Evolutionary conservation across 1,140 invertebrate genomes (phyloP).

Genomic region (Drosophila melanica): DNA sequence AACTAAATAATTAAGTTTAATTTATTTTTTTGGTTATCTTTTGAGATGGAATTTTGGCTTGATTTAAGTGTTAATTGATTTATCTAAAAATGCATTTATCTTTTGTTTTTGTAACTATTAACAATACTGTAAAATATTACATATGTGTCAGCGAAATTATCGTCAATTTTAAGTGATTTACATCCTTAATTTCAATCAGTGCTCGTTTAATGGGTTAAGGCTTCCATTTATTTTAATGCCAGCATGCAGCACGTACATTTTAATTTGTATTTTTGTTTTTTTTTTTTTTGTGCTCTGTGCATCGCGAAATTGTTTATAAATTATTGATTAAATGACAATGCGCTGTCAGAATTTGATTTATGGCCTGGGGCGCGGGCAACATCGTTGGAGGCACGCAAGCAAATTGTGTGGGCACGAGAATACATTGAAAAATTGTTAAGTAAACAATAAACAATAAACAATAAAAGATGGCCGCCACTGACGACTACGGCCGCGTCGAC

Average conservation of each 20-base stretch:
- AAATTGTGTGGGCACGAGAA: conserved; percentile 53
- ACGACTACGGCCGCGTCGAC: conserved; percentile 22
- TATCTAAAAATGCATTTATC: no score
- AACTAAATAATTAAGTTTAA: no score
- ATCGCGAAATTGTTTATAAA: conserved; percentile 73
- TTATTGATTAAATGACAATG: conserved; percentile 83
- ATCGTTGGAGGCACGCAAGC: conserved; percentile 62
- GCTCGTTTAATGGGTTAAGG: conserved; percentile 27
- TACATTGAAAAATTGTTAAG: conserved; percentile 73
- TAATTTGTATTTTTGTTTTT: conserved; percentile 24
- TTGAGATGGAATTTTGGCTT: no score
- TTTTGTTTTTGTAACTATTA: neutral
- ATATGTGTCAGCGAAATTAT: conserved; percentile 1
- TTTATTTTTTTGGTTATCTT: no score
- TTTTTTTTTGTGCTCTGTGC: conserved; percentile 8
- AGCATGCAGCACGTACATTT: conserved; percentile 26
- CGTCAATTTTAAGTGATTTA: conserved; percentile 22
- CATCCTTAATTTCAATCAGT: conserved; percentile 20
- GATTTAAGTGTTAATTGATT: no score
- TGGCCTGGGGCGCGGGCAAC: conserved; percentile 36
- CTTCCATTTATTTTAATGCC: conserved; percentile 37
- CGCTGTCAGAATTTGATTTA: conserved; percentile 81
- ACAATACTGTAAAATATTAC: neutral
- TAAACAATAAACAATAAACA: conserved; percentile 61
- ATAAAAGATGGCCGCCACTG: conserved; percentile 66